Percentiles rank a stretch among this genome's conserved stretches.
These are phyloP conservation scores for Mycetomoellerius zeteki DNA, from an alignment of 1,140 invertebrate genomes.

Conservation along the genomic window DNA sequence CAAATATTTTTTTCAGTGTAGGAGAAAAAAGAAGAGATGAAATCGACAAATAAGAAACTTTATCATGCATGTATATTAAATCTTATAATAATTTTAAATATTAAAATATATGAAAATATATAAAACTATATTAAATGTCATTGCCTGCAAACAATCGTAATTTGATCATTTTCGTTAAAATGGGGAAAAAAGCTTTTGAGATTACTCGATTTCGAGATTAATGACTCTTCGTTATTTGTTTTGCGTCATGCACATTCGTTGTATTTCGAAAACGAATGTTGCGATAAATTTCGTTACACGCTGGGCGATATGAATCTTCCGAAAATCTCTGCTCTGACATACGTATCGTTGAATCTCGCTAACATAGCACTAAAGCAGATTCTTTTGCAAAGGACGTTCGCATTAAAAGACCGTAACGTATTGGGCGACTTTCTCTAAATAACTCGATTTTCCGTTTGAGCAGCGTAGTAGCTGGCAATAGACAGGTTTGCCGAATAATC, in stretches of 20 bases:
- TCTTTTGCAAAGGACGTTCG: constrained; percentile 14
- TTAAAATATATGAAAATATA: neutral
- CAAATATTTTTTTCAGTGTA: too few species aligned
- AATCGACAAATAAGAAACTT: neutral
- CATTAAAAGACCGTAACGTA: constrained; percentile 41
- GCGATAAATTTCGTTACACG: constrained; percentile 57
- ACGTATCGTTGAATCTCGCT: constrained; percentile 52
- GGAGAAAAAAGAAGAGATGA: neutral
- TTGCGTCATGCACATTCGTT: constrained; percentile 32
- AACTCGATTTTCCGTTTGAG: constrained; percentile 32
- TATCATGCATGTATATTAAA: neutral
- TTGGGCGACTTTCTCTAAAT: constrained; percentile 41
- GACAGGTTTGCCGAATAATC: neutral
- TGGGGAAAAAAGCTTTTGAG: neutral
- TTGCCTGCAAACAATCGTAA: neutral
- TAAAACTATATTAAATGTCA: neutral
- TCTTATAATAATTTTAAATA: neutral
- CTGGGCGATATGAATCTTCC: constrained; percentile 36
- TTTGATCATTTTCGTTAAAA: constrained; percentile 9
- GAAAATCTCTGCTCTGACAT: constrained; percentile 45
- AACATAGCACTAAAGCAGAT: constrained; percentile 33
- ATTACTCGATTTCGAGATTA: constrained; percentile 43
- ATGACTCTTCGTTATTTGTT: constrained; percentile 37
- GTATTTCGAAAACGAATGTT: constrained; percentile 41
- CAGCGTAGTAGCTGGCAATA: neutral